These are phyloP conservation scores for Cheilosia pagana DNA, from an alignment of 2,888 invertebrate species.

Conservation along the genomic window DNA sequence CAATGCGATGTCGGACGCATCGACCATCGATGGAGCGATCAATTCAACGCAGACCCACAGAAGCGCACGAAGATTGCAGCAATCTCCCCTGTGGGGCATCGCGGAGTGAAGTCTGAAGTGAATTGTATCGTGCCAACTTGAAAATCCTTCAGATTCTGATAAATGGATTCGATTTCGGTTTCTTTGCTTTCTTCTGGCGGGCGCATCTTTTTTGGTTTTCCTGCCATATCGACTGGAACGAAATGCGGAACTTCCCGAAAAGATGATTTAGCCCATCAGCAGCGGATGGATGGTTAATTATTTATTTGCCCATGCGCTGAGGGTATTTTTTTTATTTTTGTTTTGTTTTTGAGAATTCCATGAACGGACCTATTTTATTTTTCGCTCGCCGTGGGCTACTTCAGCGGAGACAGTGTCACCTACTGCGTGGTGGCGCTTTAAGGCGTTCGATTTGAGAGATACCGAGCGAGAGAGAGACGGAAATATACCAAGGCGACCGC, in stretches of 20 bases:
- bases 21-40: constrained; percentile 43
- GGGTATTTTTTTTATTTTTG: constrained; percentile 12
- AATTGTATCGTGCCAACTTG: constrained; percentile 34
- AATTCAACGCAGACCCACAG: constrained; percentile 52
- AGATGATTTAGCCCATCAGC: constrained; percentile 63
- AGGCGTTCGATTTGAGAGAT: too few species aligned
- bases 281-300: constrained; percentile 53
- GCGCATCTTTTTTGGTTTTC: background rate
- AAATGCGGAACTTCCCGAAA: constrained; percentile 54
- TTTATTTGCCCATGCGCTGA: constrained; percentile 38
- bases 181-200: constrained; percentile 60
- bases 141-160: constrained; percentile 69
- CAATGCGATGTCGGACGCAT: background rate
- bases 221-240: constrained; percentile 28
- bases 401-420: constrained; percentile 42
- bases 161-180: constrained; percentile 73
- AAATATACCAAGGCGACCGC: too few species aligned
- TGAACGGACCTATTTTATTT: constrained; percentile 29
- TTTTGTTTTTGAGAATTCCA: background rate
- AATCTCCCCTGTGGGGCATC: background rate
- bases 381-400: background rate
- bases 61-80: constrained; percentile 34
- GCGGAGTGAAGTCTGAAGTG: constrained; percentile 4
- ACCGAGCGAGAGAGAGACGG: too few species aligned
- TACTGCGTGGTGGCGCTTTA: too few species aligned